Evolutionary conservation across 2,797 vertebrate species (phyloP).

Genomic region (Lepilemur septentrionalis): DNA sequence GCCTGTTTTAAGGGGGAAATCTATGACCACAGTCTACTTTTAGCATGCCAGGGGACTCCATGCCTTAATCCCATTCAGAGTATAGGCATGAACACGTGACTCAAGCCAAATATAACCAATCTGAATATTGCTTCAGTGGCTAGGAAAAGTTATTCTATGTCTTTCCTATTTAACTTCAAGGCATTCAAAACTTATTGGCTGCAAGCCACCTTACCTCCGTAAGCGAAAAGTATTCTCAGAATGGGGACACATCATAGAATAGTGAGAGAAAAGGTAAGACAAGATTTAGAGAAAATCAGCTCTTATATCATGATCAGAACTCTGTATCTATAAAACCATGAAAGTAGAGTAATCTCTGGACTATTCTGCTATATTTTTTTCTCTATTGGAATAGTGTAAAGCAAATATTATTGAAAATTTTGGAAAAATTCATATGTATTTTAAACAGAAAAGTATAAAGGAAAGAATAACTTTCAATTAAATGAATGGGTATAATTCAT

Average conservation of each 20-base stretch:
- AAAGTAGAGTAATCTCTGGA: background rate
- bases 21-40: background rate
- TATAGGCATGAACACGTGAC: background rate
- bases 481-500: background rate
- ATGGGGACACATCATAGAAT: background rate
- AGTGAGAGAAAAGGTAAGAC: background rate
- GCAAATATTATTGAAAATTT: background rate
- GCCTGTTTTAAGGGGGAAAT: background rate
- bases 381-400: background rate
- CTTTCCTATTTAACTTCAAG: background rate
- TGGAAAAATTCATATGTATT: background rate
- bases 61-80: background rate
- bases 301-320: background rate
- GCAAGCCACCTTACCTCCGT: background rate
- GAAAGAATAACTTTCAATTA: background rate
- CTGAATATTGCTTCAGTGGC: background rate
- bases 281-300: background rate
- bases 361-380: background rate
- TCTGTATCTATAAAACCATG: background rate
- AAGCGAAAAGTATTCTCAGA: background rate
- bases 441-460: background rate
- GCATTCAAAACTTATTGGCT: background rate
- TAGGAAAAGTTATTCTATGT: background rate
- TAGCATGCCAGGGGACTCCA: background rate
- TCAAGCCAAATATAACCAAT: background rate